Base-by-base conservation (phyloP, 1,140 invertebrate genomes). In the Drosophila nigromelanica region DNA sequence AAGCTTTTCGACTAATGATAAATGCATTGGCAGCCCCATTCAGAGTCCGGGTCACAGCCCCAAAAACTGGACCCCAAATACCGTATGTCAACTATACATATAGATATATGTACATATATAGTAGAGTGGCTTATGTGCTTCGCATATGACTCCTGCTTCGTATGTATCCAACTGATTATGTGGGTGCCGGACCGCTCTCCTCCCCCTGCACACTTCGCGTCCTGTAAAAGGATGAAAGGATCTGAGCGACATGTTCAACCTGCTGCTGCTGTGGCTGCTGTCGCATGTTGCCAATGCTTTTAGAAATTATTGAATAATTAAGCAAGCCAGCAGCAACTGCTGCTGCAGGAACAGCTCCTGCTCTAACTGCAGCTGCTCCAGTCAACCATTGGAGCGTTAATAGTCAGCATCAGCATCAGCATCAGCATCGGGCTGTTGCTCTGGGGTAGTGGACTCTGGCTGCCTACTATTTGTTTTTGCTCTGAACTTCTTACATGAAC, bases 301-400 rank as follows among this genome's bases (percentile, higher is more conserved):
- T 87, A 89, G 83, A 87, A 87, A 89, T 87, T 87, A 87, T 89
- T 87, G 83, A 87, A 87, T 87, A 87, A 87, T 87, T 87, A 87
- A 87, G 61, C 72, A 82, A 70, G 67, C 56, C 68, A 50, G 43
- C 54, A 62, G 43, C 33, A 58, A 60, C 43, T 42, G 24, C 12
- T 24, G 47, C 47, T 54, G 8, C 18, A 18, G 18, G 18, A 18
- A 18, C 33, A 6, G 18, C 3, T 51, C 18, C 12, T 12, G 35
- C n/a, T 61, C 11, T 18, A 12, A n/a, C 24, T 58, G 21, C 39
- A 47, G 18, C 45, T 47, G 33, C 8, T 35, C 30, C 45, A 18
- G 35, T 27, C 58, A 60, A 11, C 39, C 58, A 69, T 24, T 62
- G 71, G 37, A 69, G 64, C 64, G 64, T 73, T 69, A 68, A 73